Base-by-base conservation (phyloP, 2,888 invertebrate genomes). In the Crioceris asparagi region DNA sequence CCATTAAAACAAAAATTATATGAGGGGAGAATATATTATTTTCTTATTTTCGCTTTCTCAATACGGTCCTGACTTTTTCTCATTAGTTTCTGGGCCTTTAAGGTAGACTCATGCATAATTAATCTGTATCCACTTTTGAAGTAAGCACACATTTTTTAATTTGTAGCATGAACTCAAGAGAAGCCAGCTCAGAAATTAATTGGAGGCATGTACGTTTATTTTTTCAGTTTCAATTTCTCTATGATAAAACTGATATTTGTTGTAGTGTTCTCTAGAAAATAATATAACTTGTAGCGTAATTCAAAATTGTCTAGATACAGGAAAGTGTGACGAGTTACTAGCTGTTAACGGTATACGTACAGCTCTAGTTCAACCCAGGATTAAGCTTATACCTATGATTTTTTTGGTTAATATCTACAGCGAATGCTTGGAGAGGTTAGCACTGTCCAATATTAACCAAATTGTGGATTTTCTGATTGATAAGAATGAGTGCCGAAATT, bases 81-180 rank as follows among this genome's bases (percentile, higher is more conserved):
- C n/a, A n/a, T n/a, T n/a, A n/a, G n/a, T n/a, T n/a, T n/a, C n/a
- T n/a, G n/a, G n/a, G n/a, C n/a, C n/a, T n/a, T n/a, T 52, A 64
- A 63, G 48, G 60, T 67, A 3, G 72, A 72, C 46, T 64, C 69
- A 1, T 73, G 73, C 43, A 70, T 62, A 2, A 52, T 72, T 7
- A 39, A 46, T n/a, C 29, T 40, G 6, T 29, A 46, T 19, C 17
- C 48, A 5, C 38, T n/a, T n/a, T 41, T 7, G 46, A 34, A 10
- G 41, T 49, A 30, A 40, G 46, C 14, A 36, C 52, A 2, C 49
- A 55, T 4, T 62, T 68, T 40, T 55, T 69, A 7, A 54, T 56
- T 44, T 71, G 71, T 43, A 56, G 61, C 5, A 67, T 71, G 65
- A 39, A 51, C 12, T 48, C 53, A 12, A 38, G 36, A 5, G 30